Base-by-base conservation (phyloP, 2,797 vertebrate species). In the Pampus argenteus region DNA sequence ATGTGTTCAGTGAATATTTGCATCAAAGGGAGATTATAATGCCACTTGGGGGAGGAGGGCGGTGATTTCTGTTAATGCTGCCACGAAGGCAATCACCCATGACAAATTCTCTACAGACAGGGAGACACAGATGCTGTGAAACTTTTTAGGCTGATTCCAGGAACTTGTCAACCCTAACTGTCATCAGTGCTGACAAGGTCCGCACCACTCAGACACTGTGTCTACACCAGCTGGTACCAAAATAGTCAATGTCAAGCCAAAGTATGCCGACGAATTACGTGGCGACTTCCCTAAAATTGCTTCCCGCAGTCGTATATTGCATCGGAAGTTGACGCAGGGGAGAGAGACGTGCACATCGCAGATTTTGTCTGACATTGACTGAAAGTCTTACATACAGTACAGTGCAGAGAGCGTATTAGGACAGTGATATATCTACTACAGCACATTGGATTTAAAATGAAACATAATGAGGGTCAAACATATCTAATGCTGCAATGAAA, bases 41-140 rank as follows among this genome's bases (percentile, higher is more conserved):
- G 6, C 64, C 66, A 79, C 20, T 34, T 66, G 59, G 47, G 67
- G 57, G 34, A 18, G 56, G 56, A 9, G 71, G 54, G 70, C 71
- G 76, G 78, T 66, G 77, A 81, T 85, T 79, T 88, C 76, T 86
- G 76, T 63, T 91, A 87, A 89, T 88, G 68, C 73, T 8, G 45
- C 69, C 62, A 76, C 78, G 80, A 71, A 87, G 78, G 81, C 83
- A 76, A 79, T 88, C 83, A 63, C 74, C 82, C 74, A 25, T 84
- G 82, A 84, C 82, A 88, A 83, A 83, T 74, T 63, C 71, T 81
- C 66, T 31, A 76, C 78, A 77, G 78, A 76, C 56, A 69, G 55
- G 71, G 76, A 82, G 83, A 82, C 81, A 58, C 80, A 81, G 73
- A 76, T 78, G 85, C 81, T 80, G 74, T 76, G 66, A 71, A 85